Evolutionary conservation across 2,888 invertebrate genomes (phyloP), one percentile per base, ranked within the genome.

Genomic region (Noctuana brunneofusca): DNA sequence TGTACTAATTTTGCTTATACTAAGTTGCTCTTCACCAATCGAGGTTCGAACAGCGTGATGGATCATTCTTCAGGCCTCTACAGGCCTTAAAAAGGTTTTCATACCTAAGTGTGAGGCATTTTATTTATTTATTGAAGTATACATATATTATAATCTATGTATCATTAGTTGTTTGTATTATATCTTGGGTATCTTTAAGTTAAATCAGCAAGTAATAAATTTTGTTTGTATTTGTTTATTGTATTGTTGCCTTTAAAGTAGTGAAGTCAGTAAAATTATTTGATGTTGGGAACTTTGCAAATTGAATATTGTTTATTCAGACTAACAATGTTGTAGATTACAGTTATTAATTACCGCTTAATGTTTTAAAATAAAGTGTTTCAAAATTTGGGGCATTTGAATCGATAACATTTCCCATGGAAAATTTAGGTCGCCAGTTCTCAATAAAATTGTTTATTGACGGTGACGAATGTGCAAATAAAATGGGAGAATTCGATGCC

Each of bases 371-470:
- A n/a, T n/a, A n/a, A n/a, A n/a, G n/a, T n/a, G n/a, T n/a, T 4
- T 35, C 11, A 38, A 38, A 14, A 38, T 14, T 38, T 14, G 6
- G 6, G 14, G 5, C 14, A 14, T 2, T 14, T 14, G 38, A 18
- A 18, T 18, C 16, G 41, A 41, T 27, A 24, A 8, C 3, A 8
- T 14, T 4, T 24, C n/a, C 6, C 14, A 24, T 46, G 46, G 54
- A 62, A 62, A 55, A 55, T 49, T 62, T 49, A 24, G 35, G 53
- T 22, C 48, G 48, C 48, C 53, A 22, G 16, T 35, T 76, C 71
- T 68, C 80, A 81, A 84, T 87, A 87, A 87, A 87, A 82, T 68
- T 74, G 80, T 86, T 87, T 87, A 86, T 83, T 73, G 83, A 73
- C 76, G 68, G 70, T 70, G 75, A 73, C 75, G 69, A 75, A 71